Evolutionary conservation across 2,888 invertebrate species (phyloP), one percentile per base, ranked within the genome.

Genomic region (Hydriomena furcata): DNA sequence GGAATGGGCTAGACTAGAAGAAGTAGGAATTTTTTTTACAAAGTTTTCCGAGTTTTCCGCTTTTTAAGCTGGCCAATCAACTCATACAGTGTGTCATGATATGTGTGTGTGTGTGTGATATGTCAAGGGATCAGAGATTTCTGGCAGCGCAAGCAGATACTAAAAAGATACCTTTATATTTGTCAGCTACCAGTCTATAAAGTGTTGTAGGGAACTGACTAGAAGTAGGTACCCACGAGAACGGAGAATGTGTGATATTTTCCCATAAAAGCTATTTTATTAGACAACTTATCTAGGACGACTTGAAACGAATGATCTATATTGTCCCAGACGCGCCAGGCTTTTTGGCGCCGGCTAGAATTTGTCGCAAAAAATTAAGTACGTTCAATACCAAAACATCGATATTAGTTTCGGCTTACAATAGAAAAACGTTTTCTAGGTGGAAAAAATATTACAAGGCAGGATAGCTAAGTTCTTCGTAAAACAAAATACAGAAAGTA

Each of bases 261-360:
- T 54, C 58, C 31, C 51, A 58, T 64, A 60, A 61, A 63, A 54
- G 52, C 50, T 51, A 53, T 57, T 63, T 68, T 66, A 68, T 65
- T 67, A 60, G 65, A 66, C 63, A 65, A 56, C 61, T 62, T 60
- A 72, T 73, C 69, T 73, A 72, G 73, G 66, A 56, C 66, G 58
- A 49, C 65, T 58, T 59, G 55, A 60, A 61, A 63, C 60, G 66
- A 66, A 67, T 72, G 70, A 72, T 76, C 74, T 78, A 75, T 68
- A 70, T 66, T 63, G 60, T 58, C 60, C n/a, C 60, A 62, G 63
- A 66, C 65, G 58, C 58, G 62, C 65, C 69, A 73, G 73, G 68
- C 66, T 66, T 54, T 32, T 20, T 51, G 80, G 78, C 79, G 78
- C 73, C 78, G 54, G 51, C 60, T 52, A 56, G 32, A 44, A 63